These are phyloP conservation scores for Thrips palmi DNA, from an alignment of 1,140 invertebrate species.

Conservation along the genomic window DNA sequence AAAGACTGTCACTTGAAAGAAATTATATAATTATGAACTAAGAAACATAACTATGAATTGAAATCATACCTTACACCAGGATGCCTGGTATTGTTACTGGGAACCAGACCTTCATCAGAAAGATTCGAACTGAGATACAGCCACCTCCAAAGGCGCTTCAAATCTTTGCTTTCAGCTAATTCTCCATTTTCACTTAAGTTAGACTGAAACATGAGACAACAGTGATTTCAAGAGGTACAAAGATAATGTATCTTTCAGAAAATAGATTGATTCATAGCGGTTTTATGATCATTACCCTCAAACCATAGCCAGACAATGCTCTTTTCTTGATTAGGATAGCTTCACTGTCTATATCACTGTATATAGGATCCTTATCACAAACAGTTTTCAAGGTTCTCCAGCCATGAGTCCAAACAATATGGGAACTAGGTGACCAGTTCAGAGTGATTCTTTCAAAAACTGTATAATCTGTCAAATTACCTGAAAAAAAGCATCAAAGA, in stretches of 20 bases:
- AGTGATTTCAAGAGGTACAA: too few relatives aligned
- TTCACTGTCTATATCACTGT: constrained; percentile 43
- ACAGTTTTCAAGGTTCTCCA: constrained; percentile 43
- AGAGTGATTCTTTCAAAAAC: constrained; percentile 67
- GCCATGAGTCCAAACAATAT: constrained; percentile 54
- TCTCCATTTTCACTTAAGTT: constrained; percentile 45
- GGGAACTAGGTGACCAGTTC: constrained; percentile 51
- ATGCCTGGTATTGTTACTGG: constrained; percentile 35
- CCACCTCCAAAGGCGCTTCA: constrained; percentile 56
- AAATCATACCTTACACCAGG: constrained; percentile 35
- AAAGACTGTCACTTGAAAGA: constrained; percentile 5
- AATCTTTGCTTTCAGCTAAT: constrained; percentile 34
- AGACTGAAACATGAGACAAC: too few relatives aligned
- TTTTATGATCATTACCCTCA: constrained; percentile 39
- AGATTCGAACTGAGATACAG: constrained; percentile 48
- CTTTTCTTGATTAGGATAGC: constrained; percentile 49
- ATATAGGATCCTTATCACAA: constrained; percentile 30
- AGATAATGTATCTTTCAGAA: too few relatives aligned
- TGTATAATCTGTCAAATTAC: constrained; percentile 43
- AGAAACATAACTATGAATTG: constrained; percentile 6
- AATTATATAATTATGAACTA: constrained; percentile 2
- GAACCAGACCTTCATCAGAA: constrained; percentile 42
- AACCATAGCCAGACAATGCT: constrained; percentile 56
- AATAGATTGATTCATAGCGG: constrained; percentile 9
- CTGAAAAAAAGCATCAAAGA: constrained; percentile 21